Evolutionary conservation across 2,113 vertebrate genomes (phyloP).

Genomic region (Xiphophorus couchianus): DNA sequence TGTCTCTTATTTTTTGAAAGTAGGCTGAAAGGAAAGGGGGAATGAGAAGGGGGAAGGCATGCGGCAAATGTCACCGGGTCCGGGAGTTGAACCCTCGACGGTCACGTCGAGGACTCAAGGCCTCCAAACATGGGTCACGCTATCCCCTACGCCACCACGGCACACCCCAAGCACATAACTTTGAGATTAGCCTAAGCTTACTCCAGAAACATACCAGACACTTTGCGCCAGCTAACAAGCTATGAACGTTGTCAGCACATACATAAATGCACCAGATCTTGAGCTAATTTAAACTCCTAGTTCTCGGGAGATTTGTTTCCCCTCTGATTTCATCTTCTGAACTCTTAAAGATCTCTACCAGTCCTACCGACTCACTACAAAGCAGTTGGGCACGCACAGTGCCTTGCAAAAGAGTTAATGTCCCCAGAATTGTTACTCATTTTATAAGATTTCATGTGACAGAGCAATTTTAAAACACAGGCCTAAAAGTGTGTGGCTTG

Average conservation of each 20-base stretch:
- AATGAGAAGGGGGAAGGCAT: too few relatives aligned
- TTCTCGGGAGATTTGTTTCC: not conserved
- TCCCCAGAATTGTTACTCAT: not conserved
- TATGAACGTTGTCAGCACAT: not conserved
- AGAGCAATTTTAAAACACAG: too few relatives aligned
- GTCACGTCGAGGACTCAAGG: too few relatives aligned
- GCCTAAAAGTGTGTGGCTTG: too few relatives aligned
- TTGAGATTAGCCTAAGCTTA: not conserved
- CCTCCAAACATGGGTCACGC: too few relatives aligned
- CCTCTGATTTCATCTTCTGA: not conserved
- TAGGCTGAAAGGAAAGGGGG: too few relatives aligned
- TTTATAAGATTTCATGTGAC: too few relatives aligned
- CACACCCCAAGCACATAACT: not conserved
- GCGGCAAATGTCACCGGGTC: too few relatives aligned
- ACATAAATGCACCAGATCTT: slow-evolving; percentile 3
- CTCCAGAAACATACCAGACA: not conserved
- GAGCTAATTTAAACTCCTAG: slow-evolving; percentile 13
- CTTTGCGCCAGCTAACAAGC: not conserved
- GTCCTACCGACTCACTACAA: slow-evolving; percentile 20
- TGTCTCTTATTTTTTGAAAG: too few relatives aligned
- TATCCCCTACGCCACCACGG: too few relatives aligned
- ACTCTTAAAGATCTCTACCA: slow-evolving; percentile 34
- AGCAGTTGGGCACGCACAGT: slow-evolving; percentile 16
- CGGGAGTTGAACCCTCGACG: too few relatives aligned
- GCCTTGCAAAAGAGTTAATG: not conserved